phyloP scores from a whole-genome alignment of 2,797 vertebrate species.

The Nannoperca australis region DNA sequence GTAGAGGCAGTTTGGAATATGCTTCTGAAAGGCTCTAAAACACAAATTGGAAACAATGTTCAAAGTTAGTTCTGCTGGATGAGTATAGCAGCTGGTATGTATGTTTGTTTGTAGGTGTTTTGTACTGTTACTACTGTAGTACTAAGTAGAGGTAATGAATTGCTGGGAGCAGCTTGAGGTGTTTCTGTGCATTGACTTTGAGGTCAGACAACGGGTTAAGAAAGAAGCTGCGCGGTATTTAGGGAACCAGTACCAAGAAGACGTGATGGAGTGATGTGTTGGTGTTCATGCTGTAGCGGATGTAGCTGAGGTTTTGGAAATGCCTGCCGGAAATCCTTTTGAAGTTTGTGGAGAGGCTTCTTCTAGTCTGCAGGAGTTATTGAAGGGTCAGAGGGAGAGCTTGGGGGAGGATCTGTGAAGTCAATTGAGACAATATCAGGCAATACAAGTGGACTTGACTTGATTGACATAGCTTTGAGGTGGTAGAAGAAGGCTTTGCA shows the following conservation, averaged over 20 bases:
- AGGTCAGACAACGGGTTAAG: neutral
- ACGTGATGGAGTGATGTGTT: constrained; percentile 1
- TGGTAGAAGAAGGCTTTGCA: neutral
- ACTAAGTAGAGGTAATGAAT: neutral
- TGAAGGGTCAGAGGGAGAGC: constrained; percentile 8
- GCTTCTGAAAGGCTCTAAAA: constrained; percentile 37
- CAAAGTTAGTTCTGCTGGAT: constrained; percentile 41
- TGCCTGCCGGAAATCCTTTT: constrained; percentile 18
- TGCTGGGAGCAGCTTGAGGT: neutral
- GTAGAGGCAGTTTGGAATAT: constrained; percentile 51
- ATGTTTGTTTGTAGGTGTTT: too few relatives aligned
- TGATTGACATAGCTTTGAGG: neutral
- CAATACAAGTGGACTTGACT: neutral
- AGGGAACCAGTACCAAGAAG: neutral
- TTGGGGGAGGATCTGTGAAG: neutral
- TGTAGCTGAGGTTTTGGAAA: constrained; percentile 22
- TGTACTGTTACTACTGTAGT: neutral
- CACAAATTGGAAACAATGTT: constrained; percentile 59
- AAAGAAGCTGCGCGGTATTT: neutral
- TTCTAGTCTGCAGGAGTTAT: constrained; percentile 12
- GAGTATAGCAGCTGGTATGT: constrained; percentile 2
- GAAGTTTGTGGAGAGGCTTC: constrained; percentile 33
- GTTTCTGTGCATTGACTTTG: constrained; percentile 26
- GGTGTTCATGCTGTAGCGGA: constrained; percentile 12
- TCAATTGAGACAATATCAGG: neutral